Evolutionary conservation across 2,888 invertebrate genomes (phyloP).

Genomic region (Caenorhabditis uteleia): DNA sequence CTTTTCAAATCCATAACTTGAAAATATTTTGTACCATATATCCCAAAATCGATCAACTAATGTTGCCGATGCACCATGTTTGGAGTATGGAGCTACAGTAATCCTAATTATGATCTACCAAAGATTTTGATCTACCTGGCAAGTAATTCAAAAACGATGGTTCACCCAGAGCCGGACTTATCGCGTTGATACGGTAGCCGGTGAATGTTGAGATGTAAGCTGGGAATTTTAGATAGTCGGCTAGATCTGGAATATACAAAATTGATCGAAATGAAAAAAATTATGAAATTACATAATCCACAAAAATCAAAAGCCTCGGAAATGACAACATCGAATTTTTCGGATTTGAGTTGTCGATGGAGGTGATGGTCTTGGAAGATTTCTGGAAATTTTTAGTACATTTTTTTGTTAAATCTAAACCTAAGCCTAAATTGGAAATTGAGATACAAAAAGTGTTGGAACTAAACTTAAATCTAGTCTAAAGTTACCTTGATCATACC

Average conservation of each 20-base stretch:
- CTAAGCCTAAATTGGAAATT: no score
- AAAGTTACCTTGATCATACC: no score
- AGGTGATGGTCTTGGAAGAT: not conserved
- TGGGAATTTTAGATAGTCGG: not conserved
- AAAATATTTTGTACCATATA: no score
- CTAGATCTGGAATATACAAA: not conserved
- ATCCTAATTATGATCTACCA: not conserved
- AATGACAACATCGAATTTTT: constrained; percentile 14
- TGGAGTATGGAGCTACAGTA: not conserved
- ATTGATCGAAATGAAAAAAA: not conserved
- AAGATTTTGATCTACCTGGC: not conserved
- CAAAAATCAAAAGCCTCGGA: constrained; percentile 35
- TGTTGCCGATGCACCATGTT: not conserved
- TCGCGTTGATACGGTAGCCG: not conserved
- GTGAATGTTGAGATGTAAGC: not conserved
- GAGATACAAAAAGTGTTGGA: no score
- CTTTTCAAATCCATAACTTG: no score
- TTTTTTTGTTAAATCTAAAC: no score
- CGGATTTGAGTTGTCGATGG: constrained; percentile 7
- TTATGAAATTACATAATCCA: constrained; percentile 21
- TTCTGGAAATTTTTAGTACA: no score
- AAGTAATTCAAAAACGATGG: not conserved
- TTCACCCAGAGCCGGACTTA: not conserved
- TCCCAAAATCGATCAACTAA: no score
- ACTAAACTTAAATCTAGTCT: no score